Conservation (phyloP, 1,140 invertebrate species). For the Hirudo medicinalis region DNA sequence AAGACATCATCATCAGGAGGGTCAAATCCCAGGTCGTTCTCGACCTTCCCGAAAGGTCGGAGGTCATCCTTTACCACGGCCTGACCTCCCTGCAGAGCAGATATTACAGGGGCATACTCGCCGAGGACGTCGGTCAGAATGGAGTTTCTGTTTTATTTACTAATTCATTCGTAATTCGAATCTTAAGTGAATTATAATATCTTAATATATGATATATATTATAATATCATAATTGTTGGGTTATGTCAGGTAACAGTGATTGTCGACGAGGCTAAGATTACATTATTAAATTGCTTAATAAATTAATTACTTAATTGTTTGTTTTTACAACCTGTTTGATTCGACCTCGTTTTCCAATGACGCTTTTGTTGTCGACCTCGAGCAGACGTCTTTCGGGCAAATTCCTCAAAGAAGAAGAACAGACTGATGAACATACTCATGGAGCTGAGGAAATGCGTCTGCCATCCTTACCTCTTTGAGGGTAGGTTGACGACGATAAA, state of each 20-base stretch:
- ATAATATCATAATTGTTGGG: too few species aligned
- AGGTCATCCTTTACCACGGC: slow-evolving; percentile 39
- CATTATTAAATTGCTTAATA: too few species aligned
- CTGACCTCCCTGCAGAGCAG: slow-evolving; percentile 38
- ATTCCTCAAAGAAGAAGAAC: slow-evolving; percentile 25
- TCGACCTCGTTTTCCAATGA: background rate
- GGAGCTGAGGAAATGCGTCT: slow-evolving; percentile 42
- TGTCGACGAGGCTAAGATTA: too few species aligned
- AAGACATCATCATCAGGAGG: slow-evolving; percentile 27
- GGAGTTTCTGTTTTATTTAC: background rate
- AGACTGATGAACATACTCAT: slow-evolving; percentile 39
- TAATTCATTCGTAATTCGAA: too few species aligned
- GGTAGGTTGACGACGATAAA: slow-evolving; percentile 29
- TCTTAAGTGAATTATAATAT: background rate
- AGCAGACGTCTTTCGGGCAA: slow-evolving; percentile 34
- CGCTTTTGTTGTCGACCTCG: background rate
- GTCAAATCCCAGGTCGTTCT: slow-evolving; percentile 34
- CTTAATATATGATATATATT: too few species aligned
- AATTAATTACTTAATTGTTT: too few species aligned
- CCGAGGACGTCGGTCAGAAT: slow-evolving; percentile 35
- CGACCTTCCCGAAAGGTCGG: slow-evolving; percentile 36
- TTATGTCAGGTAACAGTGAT: too few species aligned
- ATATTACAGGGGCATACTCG: slow-evolving; percentile 39
- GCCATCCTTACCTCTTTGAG: slow-evolving; percentile 41
- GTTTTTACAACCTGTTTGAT: too few species aligned